Percentiles rank a stretch among this genome's conserved stretches.
phyloP scores from a whole-genome alignment of 2,113 vertebrate genomes.

The Muntiacus reevesi region DNA sequence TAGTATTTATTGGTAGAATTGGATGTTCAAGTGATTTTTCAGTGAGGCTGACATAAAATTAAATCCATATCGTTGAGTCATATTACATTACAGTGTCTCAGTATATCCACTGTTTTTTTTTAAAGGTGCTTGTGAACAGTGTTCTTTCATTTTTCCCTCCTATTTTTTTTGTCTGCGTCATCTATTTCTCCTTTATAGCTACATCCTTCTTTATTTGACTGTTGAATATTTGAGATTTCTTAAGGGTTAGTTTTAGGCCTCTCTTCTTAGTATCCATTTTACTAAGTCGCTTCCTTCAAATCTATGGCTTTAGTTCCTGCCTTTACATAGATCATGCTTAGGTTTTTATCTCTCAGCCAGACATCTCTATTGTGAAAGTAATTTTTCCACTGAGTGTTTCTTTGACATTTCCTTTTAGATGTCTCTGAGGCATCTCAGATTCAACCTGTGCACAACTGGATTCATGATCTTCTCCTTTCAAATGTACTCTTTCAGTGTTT shows the following conservation, averaged over 20 bases:
- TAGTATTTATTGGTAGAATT: background rate
- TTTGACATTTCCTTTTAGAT: background rate
- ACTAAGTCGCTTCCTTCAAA: background rate
- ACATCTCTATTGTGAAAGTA: background rate
- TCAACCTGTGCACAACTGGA: background rate
- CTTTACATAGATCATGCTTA: background rate
- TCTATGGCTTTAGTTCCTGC: background rate
- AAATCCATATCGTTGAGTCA: background rate
- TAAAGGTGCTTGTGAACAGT: background rate
- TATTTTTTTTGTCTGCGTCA: background rate
- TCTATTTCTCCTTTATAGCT: background rate
- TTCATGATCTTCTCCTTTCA: background rate
- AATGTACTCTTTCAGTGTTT: background rate
- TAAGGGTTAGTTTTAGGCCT: background rate
- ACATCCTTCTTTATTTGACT: background rate
- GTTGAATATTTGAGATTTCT: background rate
- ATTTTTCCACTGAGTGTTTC: background rate
- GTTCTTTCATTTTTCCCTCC: background rate
- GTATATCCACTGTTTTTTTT: background rate
- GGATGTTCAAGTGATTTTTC: slow-evolving; percentile 11
- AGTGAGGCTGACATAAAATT: background rate
- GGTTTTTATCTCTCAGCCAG: background rate
- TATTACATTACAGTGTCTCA: background rate
- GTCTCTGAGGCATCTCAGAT: background rate
- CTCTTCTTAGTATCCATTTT: background rate